A percentile compares a stretch with the other conserved stretches of the same genome.
phyloP scores from a whole-genome alignment of 2,113 vertebrate genomes.

The Ameiurus melas region DNA sequence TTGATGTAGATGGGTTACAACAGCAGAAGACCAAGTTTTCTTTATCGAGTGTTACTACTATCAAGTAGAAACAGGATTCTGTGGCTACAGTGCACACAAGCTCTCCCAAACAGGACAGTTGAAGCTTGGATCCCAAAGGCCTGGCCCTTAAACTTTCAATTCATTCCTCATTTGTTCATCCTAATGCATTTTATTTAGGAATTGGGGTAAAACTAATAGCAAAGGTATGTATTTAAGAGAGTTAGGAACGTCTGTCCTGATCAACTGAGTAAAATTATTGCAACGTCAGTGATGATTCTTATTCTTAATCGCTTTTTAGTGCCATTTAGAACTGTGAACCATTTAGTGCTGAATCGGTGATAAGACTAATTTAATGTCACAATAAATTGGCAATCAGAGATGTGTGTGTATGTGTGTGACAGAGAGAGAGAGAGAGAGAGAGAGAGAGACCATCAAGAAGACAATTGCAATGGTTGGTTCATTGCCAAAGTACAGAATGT shows the following conservation, averaged over 20 bases:
- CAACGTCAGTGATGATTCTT: background rate
- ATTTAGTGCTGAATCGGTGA: background rate
- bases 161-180: background rate
- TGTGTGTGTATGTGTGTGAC: background rate
- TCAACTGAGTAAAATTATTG: background rate
- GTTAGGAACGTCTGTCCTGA: background rate
- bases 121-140: background rate
- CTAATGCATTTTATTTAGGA: background rate
- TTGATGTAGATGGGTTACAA: background rate
- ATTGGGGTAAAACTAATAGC: background rate
- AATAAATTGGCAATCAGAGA: background rate
- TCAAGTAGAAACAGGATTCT: background rate
- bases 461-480: background rate
- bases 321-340: background rate
- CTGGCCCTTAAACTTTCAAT: background rate
- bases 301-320: background rate
- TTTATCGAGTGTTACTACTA: background rate
- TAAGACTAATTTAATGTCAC: background rate
- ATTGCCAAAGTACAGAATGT: constrained; percentile 24
- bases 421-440: too few species aligned
- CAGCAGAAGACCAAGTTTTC: background rate
- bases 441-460: background rate
- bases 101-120: background rate
- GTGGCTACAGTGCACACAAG: background rate
- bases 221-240: background rate